phyloP scores from a whole-genome alignment of 2,888 invertebrate genomes.

The Oscheius sp. region DNA sequence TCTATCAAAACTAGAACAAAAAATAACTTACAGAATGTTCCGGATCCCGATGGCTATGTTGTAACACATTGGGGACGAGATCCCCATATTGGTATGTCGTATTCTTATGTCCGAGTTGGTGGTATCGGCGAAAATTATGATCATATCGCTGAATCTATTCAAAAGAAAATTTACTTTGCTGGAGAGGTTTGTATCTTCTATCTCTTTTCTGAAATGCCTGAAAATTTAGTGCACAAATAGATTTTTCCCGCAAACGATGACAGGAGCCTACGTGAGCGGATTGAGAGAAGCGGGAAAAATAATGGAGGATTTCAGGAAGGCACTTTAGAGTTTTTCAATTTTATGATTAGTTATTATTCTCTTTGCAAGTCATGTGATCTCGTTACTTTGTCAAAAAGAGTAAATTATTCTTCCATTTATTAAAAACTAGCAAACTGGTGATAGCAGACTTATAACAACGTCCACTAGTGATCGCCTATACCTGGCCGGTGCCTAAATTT shows the following conservation, averaged over 20 bases:
- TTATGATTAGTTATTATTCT: no score
- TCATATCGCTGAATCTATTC: slow-evolving; percentile 70
- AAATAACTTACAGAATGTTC: slow-evolving; percentile 67
- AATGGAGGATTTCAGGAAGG: slow-evolving; percentile 27
- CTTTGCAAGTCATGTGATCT: no score
- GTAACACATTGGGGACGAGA: slow-evolving; percentile 73
- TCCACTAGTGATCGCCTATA: no score
- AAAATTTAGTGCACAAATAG: slow-evolving; percentile 73
- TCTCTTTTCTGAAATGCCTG: not conserved
- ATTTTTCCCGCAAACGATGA: slow-evolving; percentile 73
- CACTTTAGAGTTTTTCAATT: no score
- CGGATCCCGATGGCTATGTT: slow-evolving; percentile 70
- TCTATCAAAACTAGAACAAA: not conserved
- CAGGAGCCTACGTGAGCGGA: slow-evolving; percentile 73
- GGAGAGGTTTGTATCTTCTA: slow-evolving; percentile 71
- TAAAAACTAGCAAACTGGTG: no score
- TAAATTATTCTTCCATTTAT: no score
- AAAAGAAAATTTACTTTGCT: slow-evolving; percentile 72
- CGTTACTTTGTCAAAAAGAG: no score
- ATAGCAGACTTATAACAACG: no score
- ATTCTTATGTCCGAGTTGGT: slow-evolving; percentile 72
- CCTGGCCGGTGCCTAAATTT: no score
- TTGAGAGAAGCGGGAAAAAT: slow-evolving; percentile 71
- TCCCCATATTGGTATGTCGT: slow-evolving; percentile 71
- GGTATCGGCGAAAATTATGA: slow-evolving; percentile 71